phyloP scores from a whole-genome alignment of 2,113 vertebrate species.

The Procavia capensis region DNA sequence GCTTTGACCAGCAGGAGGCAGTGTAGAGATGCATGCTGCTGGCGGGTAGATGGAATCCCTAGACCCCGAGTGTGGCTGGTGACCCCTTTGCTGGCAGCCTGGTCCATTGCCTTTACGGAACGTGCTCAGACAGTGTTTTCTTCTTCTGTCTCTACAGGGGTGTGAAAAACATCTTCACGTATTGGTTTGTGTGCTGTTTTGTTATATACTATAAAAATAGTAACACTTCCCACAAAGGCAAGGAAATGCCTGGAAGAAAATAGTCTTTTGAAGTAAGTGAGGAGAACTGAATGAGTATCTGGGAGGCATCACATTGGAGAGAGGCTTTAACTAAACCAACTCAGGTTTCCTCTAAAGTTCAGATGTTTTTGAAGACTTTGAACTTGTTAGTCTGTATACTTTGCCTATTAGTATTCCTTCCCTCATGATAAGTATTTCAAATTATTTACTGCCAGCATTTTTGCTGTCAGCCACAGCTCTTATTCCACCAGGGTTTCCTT shows the following conservation, averaged over 20 bases:
- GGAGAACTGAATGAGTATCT: not conserved
- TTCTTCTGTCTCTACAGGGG: not conserved
- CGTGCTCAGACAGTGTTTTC: too few species aligned
- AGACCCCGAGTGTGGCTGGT: not conserved
- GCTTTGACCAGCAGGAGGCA: not conserved
- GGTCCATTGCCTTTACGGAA: not conserved
- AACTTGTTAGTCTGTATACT: not conserved
- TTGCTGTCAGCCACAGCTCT: too few species aligned
- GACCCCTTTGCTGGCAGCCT: not conserved
- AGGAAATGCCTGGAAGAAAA: not conserved
- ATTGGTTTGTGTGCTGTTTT: not conserved
- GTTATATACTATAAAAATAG: not conserved
- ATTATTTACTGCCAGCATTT: too few species aligned
- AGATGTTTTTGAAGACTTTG: not conserved
- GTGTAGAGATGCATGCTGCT: not conserved
- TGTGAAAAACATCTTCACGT: not conserved
- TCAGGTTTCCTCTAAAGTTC: not conserved
- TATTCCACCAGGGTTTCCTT: too few species aligned
- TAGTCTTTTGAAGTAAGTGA: not conserved
- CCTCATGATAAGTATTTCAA: not conserved
- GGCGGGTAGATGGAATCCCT: not conserved
- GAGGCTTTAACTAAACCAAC: not conserved
- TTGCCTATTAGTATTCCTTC: not conserved
- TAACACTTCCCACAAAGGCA: not conserved
- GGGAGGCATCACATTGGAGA: not conserved